Percentiles rank a stretch among this genome's conserved stretches.
These are phyloP conservation scores for Sterrhoptilus dennistouni DNA, from an alignment of 2,113 vertebrate genomes.

Conservation along the genomic window DNA sequence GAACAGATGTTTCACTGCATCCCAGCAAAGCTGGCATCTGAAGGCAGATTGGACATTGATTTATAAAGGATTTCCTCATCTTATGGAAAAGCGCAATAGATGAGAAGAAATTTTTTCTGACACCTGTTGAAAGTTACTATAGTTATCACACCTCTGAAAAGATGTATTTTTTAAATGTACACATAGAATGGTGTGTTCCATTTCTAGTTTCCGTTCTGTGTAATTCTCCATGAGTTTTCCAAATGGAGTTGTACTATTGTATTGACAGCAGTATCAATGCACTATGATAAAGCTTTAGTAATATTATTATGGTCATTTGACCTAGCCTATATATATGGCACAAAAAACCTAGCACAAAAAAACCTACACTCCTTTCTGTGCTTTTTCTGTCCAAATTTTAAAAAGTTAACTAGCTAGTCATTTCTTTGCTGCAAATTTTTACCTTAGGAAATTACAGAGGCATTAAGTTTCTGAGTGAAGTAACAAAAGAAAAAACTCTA, in stretches of 20 bases:
- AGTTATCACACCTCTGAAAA: neutral
- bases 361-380: neutral
- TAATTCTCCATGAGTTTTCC: neutral
- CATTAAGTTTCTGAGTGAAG: neutral
- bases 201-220: neutral
- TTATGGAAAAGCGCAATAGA: neutral
- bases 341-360: neutral
- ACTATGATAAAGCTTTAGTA: neutral
- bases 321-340: neutral
- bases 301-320: neutral
- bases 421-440: neutral
- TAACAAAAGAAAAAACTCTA: neutral
- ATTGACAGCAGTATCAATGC: neutral
- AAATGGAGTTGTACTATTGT: neutral
- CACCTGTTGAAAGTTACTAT: neutral
- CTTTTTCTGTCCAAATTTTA: neutral
- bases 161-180: neutral
- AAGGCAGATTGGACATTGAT: neutral
- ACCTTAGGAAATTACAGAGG: neutral
- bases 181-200: neutral
- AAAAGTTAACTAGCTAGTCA: neutral
- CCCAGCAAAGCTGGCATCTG: neutral
- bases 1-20: neutral
- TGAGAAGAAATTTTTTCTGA: neutral
- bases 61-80: neutral